Percentiles rank a stretch among this genome's conserved stretches.
Conservation (phyloP, 2,113 vertebrate species). For the Eretmochelys imbricata region DNA sequence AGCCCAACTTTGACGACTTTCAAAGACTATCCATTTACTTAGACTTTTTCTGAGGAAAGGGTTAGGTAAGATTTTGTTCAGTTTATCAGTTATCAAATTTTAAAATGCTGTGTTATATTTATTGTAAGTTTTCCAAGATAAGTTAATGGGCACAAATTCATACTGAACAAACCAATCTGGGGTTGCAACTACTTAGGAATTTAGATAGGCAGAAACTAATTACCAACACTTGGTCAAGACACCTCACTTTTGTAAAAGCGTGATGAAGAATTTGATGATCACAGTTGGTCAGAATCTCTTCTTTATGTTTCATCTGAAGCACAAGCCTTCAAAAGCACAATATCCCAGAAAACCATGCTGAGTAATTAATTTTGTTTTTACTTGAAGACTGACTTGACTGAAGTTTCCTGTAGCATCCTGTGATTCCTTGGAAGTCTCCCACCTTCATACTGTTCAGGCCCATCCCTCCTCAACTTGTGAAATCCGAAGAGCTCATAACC, state of each 20-base stretch:
- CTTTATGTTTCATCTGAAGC: background rate
- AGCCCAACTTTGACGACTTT: background rate
- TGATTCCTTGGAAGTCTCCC: fast-evolving
- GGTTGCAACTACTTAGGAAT: background rate
- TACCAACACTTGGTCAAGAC: background rate
- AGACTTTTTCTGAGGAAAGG: background rate
- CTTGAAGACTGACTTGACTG: background rate
- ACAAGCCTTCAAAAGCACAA: background rate
- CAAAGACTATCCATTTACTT: background rate
- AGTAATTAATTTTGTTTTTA: background rate
- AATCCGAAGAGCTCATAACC: background rate
- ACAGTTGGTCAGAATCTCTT: background rate
- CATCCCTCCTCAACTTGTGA: background rate
- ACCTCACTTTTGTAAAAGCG: background rate
- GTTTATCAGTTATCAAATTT: background rate
- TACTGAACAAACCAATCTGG: background rate
- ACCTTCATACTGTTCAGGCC: background rate
- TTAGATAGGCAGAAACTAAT: background rate
- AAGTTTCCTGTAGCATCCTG: background rate
- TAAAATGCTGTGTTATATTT: background rate
- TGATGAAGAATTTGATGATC: fast-evolving
- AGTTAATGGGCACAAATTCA: background rate
- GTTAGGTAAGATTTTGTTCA: background rate
- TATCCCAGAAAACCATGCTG: background rate
- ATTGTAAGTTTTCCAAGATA: background rate